Conservation (phyloP, 2,888 invertebrate species). For the Hirtodrosophila cameraria region DNA sequence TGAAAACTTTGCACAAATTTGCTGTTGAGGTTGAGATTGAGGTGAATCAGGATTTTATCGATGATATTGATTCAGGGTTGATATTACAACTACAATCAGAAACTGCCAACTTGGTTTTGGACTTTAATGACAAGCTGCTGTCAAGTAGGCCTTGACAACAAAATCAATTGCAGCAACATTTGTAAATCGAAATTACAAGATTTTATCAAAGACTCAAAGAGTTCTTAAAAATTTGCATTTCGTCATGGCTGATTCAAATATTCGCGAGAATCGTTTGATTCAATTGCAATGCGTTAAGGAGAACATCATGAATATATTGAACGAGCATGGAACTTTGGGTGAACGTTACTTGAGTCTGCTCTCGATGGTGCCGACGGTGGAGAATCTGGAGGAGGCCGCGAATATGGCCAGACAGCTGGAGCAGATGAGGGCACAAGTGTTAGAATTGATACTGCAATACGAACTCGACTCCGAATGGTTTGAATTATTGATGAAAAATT, state of each 20-base stretch:
- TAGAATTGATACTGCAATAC: slow-evolving; percentile 1
- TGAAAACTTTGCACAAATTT: too few relatives aligned
- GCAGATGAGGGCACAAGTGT: not conserved
- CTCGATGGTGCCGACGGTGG: not conserved
- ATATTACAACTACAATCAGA: too few relatives aligned
- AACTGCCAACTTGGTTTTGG: too few relatives aligned
- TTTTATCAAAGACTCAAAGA: not conserved
- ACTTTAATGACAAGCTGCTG: too few relatives aligned
- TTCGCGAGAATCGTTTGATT: not conserved
- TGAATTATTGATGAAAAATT: not conserved
- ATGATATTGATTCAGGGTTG: too few relatives aligned
- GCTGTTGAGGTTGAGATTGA: too few relatives aligned
- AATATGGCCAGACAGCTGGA: slow-evolving; percentile 1
- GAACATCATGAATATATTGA: slow-evolving; percentile 3
- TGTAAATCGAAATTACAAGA: too few relatives aligned
- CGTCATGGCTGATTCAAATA: not conserved
- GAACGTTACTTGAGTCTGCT: not conserved
- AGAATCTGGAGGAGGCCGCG: not conserved
- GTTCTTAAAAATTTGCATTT: not conserved
- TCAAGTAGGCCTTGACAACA: not conserved
- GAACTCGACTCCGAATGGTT: not conserved
- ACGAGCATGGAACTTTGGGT: slow-evolving; percentile 1
- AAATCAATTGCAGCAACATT: too few relatives aligned
- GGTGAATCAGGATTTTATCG: too few relatives aligned
- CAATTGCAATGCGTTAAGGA: not conserved